A percentile compares a stretch with the other conserved stretches of the same genome.
Evolutionary conservation across 2,113 vertebrate genomes (phyloP).

Genomic region (Caranx ignobilis): DNA sequence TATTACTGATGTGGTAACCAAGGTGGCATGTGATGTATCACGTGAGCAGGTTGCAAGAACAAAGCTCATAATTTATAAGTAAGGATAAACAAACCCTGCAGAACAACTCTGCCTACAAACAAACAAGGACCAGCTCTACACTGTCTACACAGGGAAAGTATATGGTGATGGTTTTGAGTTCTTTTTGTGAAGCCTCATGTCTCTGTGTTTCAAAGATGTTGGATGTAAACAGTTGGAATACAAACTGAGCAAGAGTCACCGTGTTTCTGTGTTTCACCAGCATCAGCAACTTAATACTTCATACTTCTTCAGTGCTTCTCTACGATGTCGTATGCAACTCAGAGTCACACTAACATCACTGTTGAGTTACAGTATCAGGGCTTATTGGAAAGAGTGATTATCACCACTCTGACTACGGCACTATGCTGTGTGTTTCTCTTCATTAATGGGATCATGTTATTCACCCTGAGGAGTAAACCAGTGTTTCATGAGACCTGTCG

Average conservation of each 20-base stretch:
- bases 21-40: neutral
- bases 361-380: neutral
- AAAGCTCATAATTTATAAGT: neutral
- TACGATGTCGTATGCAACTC: neutral
- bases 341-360: neutral
- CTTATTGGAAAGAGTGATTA: neutral
- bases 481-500: slow-evolving; percentile 54
- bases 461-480: slow-evolving; percentile 44
- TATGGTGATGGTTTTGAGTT: too few relatives aligned
- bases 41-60: neutral
- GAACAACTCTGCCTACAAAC: slow-evolving; percentile 5
- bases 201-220: too few relatives aligned
- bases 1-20: neutral
- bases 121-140: neutral
- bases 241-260: too few relatives aligned
- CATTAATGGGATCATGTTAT: slow-evolving; percentile 51
- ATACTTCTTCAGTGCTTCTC: neutral
- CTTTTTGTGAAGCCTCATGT: too few relatives aligned
- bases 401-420: neutral
- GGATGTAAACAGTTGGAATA: too few relatives aligned
- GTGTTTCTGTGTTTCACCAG: too few relatives aligned
- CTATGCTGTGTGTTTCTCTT: slow-evolving; percentile 49
- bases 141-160: too few relatives aligned
- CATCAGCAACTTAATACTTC: neutral
- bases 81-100: neutral